Evolutionary conservation across 2,888 invertebrate species (phyloP).

Genomic region (Drosophila hamatofila): DNA sequence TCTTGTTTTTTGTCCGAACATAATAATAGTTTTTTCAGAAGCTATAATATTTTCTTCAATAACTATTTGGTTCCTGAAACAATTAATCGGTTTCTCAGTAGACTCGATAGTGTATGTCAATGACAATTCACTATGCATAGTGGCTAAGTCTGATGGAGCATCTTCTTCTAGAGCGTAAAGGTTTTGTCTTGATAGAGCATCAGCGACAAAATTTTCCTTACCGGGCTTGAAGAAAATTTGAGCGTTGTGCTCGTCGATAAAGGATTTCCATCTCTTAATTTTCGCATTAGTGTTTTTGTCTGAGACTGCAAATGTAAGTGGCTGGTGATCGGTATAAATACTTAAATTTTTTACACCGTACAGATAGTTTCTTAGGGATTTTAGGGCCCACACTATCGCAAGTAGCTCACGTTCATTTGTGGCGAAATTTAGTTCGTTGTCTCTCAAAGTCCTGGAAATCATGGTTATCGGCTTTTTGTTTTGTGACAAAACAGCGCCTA

Average conservation of each 20-base stretch:
- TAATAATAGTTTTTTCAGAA: background rate
- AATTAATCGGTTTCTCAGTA: background rate
- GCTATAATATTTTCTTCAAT: background rate
- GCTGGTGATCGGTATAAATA: background rate
- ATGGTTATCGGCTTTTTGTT: background rate
- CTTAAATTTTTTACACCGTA: background rate
- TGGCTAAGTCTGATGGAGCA: background rate
- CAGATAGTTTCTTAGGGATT: background rate
- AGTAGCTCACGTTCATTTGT: slow-evolving; percentile 1
- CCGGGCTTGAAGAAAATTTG: background rate
- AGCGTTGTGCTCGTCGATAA: background rate
- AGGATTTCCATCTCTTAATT: background rate
- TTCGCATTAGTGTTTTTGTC: background rate
- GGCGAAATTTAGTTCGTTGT: background rate
- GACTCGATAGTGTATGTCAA: slow-evolving; percentile 2
- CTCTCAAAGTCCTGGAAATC: background rate
- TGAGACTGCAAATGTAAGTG: background rate
- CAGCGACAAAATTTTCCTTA: background rate
- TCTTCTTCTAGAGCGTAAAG: background rate
- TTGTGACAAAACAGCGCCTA: background rate
- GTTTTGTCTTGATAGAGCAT: background rate
- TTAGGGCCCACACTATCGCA: background rate
- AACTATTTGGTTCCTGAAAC: background rate
- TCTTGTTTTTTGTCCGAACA: background rate
- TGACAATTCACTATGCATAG: background rate